Base-by-base conservation (phyloP, 2,113 vertebrate genomes). In the Lophura nycthemera region DNA sequence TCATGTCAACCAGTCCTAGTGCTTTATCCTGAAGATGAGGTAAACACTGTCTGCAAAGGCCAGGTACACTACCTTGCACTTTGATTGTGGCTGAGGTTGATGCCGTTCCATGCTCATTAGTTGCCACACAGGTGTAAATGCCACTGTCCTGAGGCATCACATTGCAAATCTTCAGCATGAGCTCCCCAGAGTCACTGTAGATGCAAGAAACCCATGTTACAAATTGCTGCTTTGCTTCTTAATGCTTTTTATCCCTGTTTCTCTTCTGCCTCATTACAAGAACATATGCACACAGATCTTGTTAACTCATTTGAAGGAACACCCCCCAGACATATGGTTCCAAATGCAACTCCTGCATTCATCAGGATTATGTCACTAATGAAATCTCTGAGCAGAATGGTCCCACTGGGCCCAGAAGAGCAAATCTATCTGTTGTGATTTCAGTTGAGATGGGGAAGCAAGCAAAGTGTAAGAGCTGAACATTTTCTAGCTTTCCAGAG, bases 131-230 rank as follows among this genome's bases (percentile, higher is more conserved):
- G 72, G 99, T 99, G 95, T 99, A 99, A 96, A 99, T 99, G 13
- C 99, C 99, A 0, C 99, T 99, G 92, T 99, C 99, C 85, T 99
- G 99, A 29, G 99, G 99, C 99, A 99, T 99, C 95, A 99, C 96
- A 47, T 99, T 99, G 91, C 99, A 99, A 96, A 99, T 98, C 97
- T 99, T 99, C 96, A 99, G 90, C 92, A 98, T 96, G 92, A 99
- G 98, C 93, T 99, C 99, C 7, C 99, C 99, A 0, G 99, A 99
- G 38, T 99, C 99, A 96, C 99, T 99, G 91, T 30, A 88, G 52
- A 30, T 86, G 66, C 70, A 90, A 61, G 80, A 93, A 82, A 10
- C 13, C 82, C 13, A 7, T 1, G 3, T 83, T 78, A 80, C 83
- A 83, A 95, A 48, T 38, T 2, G 3, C 11, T 76, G 59, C 38